Evolutionary conservation across 2,797 vertebrate genomes (phyloP), one percentile per base, ranked within the genome.

Genomic region (Lithobates sylvaticus): DNA sequence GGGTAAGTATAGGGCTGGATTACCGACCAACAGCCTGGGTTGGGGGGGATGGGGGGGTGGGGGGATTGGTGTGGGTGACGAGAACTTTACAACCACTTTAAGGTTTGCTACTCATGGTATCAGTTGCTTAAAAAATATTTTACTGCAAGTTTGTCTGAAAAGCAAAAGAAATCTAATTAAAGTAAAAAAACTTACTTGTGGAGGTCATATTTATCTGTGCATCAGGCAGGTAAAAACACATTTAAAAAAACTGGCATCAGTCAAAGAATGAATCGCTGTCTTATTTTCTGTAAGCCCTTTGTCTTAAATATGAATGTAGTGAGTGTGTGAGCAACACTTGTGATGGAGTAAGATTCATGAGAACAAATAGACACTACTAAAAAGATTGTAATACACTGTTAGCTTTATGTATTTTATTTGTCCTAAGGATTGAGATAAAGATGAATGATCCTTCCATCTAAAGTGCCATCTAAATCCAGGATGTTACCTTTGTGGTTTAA

Each of bases 341-440:
- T 86, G 85, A 93, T 92, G 92, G 90, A 93, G 95, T 94, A 96
- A 95, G 93, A 95, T 88, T 96, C 95, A 95, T 91, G 89, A 95
- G 96, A 95, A 94, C 95, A 96, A 97, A 93, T 85, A 91, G 81
- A 78, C 84, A 86, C 93, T 92, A 89, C 88, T 89, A 93, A 91
- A 91, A 91, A 91, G 93, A 89, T 89, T 94, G 92, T 92, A 93
- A 34, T 80, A 50, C 26, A 29, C 36, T 26, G 42, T 80, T 34
- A 69, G 68, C 71, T 79, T 13, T 47, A 74, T 80, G 77, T 32
- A 67, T 85, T 75, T 71, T 80, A 54, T 85, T 78, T 79, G 54
- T 32, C 13, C 64, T 73, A 74, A 67, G 72, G 64, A 79, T 85
- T 67, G 42, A 71, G 23, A 42, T 32, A 42, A 85, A 85, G 69